These are phyloP conservation scores for Microcaecilia unicolor DNA, from an alignment of 2,797 vertebrate genomes.

Conservation along the genomic window DNA sequence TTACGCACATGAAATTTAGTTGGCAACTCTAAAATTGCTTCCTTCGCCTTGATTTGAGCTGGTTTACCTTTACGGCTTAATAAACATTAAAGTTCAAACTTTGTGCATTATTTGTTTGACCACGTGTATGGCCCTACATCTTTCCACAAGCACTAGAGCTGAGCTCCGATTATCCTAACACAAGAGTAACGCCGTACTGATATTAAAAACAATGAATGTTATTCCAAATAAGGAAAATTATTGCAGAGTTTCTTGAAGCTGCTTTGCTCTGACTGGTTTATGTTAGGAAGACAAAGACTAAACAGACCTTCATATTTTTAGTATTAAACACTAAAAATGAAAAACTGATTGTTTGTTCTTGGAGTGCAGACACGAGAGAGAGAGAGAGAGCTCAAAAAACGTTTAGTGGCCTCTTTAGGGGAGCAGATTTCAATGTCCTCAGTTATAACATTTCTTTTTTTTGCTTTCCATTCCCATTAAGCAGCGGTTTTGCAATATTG, in stretches of 20 bases:
- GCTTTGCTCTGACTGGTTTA: conserved; percentile 65
- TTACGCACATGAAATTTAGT: no score
- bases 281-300: conserved; percentile 66
- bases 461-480: no score
- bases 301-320: conserved; percentile 68
- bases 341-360: conserved; percentile 54
- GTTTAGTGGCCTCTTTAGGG: conserved; percentile 12
- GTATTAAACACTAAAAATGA: conserved; percentile 63
- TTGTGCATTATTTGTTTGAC: neutral
- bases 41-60: no score
- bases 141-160: neutral
- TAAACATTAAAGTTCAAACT: no score
- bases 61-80: no score
- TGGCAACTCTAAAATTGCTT: no score
- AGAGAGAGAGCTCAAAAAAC: conserved; percentile 20
- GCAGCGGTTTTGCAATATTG: no score
- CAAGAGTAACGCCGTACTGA: conserved; percentile 21
- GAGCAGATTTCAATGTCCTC: neutral
- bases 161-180: neutral
- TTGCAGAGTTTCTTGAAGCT: conserved; percentile 39
- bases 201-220: conserved; percentile 43
- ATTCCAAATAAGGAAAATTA: conserved; percentile 67
- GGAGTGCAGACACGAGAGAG: no score
- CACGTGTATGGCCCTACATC: neutral
- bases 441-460: no score